Evolutionary conservation across 2,888 invertebrate species (phyloP).

Genomic region (Gnatocerus cornutus): DNA sequence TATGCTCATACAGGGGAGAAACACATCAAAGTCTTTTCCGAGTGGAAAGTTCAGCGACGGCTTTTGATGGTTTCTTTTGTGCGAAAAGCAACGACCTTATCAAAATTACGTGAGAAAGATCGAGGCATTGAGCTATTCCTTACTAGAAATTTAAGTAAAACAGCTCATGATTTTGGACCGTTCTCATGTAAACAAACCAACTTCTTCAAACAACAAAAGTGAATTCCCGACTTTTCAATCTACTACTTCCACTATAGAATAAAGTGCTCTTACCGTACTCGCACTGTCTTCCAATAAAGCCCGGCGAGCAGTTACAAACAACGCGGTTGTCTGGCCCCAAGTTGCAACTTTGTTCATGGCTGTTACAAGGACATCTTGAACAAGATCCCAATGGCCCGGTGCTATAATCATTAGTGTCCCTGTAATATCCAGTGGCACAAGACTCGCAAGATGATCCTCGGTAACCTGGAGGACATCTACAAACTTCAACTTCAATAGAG

Average conservation of each 20-base stretch:
- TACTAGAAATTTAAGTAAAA: no score
- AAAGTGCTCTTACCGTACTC: conserved; percentile 71
- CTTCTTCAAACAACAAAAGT: no score
- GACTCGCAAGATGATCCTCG: conserved; percentile 89
- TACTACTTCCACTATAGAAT: no score
- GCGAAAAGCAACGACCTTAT: no score
- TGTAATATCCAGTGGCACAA: conserved; percentile 83
- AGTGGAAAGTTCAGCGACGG: no score
- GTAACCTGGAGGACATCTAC: conserved; percentile 74
- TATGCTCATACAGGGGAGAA: neutral
- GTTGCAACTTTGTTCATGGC: conserved; percentile 80
- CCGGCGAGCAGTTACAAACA: conserved; percentile 81
- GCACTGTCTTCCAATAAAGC: conserved; percentile 81
- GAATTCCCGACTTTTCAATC: no score
- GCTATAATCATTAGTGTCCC: conserved; percentile 74
- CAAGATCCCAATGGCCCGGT: conserved; percentile 76
- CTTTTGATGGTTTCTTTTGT: no score
- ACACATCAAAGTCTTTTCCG: conserved; percentile 58
- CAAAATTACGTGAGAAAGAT: no score
- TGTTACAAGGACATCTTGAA: conserved; percentile 83
- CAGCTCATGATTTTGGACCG: no score
- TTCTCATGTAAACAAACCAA: no score
- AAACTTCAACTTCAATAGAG: conserved; percentile 89
- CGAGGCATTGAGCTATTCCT: no score
- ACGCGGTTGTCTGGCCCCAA: conserved; percentile 75